phyloP scores from a whole-genome alignment of 2,113 vertebrate genomes.

The Holacanthus passer region DNA sequence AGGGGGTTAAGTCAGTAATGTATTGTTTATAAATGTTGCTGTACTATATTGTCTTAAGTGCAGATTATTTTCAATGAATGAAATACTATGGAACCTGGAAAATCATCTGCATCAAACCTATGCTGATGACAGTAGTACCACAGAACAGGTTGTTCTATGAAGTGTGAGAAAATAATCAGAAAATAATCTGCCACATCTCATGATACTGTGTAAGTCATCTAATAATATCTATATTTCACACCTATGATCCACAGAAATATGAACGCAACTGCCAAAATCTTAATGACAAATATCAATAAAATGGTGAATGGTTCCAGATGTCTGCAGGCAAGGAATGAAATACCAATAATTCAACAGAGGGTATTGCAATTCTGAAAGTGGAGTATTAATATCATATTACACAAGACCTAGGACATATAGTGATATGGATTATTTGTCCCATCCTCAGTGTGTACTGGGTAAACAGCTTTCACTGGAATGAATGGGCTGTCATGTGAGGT shows the following conservation, averaged over 20 bases:
- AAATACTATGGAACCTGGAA: neutral
- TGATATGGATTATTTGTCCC: neutral
- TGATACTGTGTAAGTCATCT: neutral
- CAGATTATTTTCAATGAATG: neutral
- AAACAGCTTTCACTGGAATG: neutral
- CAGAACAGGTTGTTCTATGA: neutral
- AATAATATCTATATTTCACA: too few relatives aligned
- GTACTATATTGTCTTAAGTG: neutral
- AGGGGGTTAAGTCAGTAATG: neutral
- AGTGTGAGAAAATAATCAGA: neutral
- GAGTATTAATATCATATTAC: neutral
- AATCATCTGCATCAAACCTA: conserved; percentile 1
- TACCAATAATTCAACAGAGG: neutral
- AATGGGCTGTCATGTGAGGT: neutral
- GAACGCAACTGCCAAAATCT: neutral
- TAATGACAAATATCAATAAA: neutral
- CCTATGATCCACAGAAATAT: neutral
- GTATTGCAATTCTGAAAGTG: neutral
- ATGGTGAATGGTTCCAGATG: neutral
- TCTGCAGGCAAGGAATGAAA: neutral
- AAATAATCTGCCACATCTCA: neutral
- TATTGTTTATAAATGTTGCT: neutral
- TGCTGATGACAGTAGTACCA: neutral
- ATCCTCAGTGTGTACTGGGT: neutral
- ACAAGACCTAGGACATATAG: neutral